Evolutionary conservation across 2,797 vertebrate genomes (phyloP).

Genomic region (Austrolebias charrua): DNA sequence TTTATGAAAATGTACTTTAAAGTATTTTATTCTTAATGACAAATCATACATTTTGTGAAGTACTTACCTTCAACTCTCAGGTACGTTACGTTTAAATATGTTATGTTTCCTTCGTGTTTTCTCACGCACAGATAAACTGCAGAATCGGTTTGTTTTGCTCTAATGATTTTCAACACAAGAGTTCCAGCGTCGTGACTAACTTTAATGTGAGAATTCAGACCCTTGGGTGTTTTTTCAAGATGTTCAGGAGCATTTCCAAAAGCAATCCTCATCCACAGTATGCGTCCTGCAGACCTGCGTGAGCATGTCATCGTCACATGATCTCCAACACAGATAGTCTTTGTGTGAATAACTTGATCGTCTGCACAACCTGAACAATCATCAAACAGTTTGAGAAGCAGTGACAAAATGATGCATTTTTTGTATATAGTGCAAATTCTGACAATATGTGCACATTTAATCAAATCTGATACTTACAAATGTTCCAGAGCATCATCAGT

Average conservation of each 20-base stretch:
- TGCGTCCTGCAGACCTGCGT: rapidly evolving
- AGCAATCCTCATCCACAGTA: conserved; percentile 37
- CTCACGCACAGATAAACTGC: conserved; percentile 45
- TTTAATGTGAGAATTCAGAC: neutral
- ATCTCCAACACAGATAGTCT: neutral
- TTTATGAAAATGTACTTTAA: too few species aligned
- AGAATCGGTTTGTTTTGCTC: conserved; percentile 5
- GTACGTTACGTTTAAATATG: conserved; percentile 7
- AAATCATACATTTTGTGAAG: rapidly evolving
- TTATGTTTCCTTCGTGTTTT: rapidly evolving
- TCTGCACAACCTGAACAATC: conserved; percentile 31
- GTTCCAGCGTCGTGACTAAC: rapidly evolving
- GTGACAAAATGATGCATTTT: neutral
- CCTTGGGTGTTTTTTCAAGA: neutral
- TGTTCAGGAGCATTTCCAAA: conserved; percentile 2
- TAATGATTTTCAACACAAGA: conserved; percentile 25
- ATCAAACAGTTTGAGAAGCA: neutral
- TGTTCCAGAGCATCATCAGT: conserved; percentile 2
- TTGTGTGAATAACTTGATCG: neutral
- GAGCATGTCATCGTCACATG: conserved; percentile 8
- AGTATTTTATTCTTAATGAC: neutral
- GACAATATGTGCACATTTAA: neutral
- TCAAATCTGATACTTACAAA: conserved; percentile 14
- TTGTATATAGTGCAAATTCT: neutral
- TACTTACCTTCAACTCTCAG: conserved; percentile 49